These are phyloP conservation scores for Synodontis membranacea DNA, from an alignment of 2,113 vertebrate genomes.

Conservation along the genomic window DNA sequence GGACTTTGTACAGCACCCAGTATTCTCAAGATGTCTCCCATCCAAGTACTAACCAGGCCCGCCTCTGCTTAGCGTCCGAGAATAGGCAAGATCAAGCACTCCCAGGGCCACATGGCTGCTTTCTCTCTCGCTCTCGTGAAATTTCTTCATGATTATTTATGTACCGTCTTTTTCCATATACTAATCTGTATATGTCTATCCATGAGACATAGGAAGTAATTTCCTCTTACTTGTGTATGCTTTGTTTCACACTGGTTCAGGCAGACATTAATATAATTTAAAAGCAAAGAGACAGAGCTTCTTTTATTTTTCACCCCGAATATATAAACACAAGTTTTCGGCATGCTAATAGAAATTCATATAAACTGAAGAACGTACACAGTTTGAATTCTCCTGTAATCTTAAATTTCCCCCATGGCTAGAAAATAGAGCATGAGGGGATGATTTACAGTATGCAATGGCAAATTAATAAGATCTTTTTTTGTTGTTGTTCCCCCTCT, in stretches of 20 bases:
- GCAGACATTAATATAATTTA: slow-evolving; percentile 7
- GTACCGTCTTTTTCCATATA: not conserved
- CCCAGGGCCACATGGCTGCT: no score
- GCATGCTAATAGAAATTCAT: slow-evolving; percentile 12
- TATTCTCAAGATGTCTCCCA: no score
- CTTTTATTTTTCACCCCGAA: slow-evolving; percentile 1
- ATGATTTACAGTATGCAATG: slow-evolving; percentile 31
- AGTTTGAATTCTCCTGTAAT: slow-evolving; percentile 4
- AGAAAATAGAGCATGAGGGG: slow-evolving; percentile 4
- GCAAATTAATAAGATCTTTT: slow-evolving; percentile 31
- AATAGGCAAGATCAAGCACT: no score
- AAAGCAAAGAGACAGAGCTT: not conserved
- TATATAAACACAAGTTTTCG: slow-evolving; percentile 21
- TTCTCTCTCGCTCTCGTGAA: no score
- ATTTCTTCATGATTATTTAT: not conserved
- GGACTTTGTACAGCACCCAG: no score
- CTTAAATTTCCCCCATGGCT: slow-evolving; percentile 8
- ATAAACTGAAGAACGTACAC: slow-evolving; percentile 12
- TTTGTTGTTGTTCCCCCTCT: not conserved
- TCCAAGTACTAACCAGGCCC: no score
- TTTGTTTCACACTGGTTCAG: not conserved
- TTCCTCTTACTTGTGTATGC: not conserved
- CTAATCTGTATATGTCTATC: slow-evolving; percentile 6
- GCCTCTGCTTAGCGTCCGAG: no score
- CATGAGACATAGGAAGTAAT: not conserved